Conservation (phyloP, 2,888 invertebrate genomes). For the Glaucopsyche alexis region DNA sequence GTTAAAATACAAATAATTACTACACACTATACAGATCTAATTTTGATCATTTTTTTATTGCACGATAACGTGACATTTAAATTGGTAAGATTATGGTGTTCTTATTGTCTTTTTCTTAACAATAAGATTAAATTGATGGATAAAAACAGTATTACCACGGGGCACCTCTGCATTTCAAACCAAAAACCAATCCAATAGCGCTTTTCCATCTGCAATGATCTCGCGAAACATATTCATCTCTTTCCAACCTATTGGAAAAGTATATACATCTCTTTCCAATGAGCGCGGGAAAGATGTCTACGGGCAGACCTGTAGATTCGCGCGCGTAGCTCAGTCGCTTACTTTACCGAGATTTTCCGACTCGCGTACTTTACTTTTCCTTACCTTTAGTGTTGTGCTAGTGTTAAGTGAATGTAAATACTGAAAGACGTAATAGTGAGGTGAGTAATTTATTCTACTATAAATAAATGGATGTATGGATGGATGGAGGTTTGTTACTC, state of each 20-base stretch:
- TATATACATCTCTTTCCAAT: background rate
- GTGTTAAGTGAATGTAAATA: constrained; percentile 47
- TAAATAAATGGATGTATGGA: too few relatives aligned
- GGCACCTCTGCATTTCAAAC: constrained; percentile 18
- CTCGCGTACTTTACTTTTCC: constrained; percentile 29
- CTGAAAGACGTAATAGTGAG: constrained; percentile 70
- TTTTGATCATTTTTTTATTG: too few relatives aligned
- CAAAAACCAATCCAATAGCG: constrained; percentile 39
- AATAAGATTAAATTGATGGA: too few relatives aligned
- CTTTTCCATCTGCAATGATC: constrained; percentile 49
- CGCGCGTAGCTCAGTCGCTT: constrained; percentile 60
- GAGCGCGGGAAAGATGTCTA: constrained; percentile 64
- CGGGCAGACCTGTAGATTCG: constrained; percentile 71
- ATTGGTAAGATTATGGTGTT: too few relatives aligned
- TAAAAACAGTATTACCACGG: too few relatives aligned
- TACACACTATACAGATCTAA: too few relatives aligned
- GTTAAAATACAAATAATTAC: too few relatives aligned
- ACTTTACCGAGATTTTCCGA: constrained; percentile 45
- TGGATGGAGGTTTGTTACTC: too few relatives aligned
- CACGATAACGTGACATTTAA: too few relatives aligned
- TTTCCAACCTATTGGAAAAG: constrained; percentile 38
- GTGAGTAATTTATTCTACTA: constrained; percentile 45
- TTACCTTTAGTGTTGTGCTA: constrained; percentile 43
- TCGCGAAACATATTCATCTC: constrained; percentile 20
- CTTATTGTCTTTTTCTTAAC: too few relatives aligned